A percentile compares a stretch with the other conserved stretches of the same genome.
phyloP scores from a whole-genome alignment of 2,797 vertebrate genomes.

The Catamblyrhynchus diadema region DNA sequence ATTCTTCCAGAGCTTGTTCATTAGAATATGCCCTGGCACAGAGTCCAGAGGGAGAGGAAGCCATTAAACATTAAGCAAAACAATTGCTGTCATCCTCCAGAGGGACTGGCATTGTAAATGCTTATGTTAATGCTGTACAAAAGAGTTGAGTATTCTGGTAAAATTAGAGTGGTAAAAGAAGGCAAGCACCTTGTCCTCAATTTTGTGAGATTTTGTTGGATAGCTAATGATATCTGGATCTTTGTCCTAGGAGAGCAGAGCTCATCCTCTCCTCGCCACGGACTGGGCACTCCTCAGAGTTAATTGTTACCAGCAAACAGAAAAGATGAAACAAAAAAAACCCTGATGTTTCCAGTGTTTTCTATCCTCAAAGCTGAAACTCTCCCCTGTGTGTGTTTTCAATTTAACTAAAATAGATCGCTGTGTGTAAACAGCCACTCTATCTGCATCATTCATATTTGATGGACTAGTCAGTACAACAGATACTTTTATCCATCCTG shows the following conservation, averaged over 20 bases:
- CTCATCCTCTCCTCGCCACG: not conserved
- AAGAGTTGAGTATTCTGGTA: not conserved
- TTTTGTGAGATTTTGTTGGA: not conserved
- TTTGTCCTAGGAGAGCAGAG: not conserved
- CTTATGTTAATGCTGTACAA: not conserved
- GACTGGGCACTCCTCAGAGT: not conserved
- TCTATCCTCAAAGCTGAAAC: constrained; percentile 33
- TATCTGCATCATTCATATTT: constrained; percentile 74
- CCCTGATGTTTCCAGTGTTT: not conserved
- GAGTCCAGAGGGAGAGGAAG: constrained; percentile 46
- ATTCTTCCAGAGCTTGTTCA: constrained; percentile 32
- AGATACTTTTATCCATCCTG: constrained; percentile 59
- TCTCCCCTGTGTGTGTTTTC: constrained; percentile 49
- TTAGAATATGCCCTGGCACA: not conserved
- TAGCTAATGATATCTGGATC: not conserved
- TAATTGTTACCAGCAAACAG: not conserved
- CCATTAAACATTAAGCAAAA: constrained; percentile 56
- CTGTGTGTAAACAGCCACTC: constrained; percentile 61
- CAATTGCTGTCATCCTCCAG: constrained; percentile 45
- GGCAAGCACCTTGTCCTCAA: not conserved
- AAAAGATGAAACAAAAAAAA: not conserved
- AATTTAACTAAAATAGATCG: constrained; percentile 67
- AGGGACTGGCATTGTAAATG: constrained; percentile 1
- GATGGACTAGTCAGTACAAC: constrained; percentile 64
- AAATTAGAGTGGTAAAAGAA: not conserved